phyloP scores from a whole-genome alignment of 2,797 vertebrate genomes.

The Denticeps clupeoides region DNA sequence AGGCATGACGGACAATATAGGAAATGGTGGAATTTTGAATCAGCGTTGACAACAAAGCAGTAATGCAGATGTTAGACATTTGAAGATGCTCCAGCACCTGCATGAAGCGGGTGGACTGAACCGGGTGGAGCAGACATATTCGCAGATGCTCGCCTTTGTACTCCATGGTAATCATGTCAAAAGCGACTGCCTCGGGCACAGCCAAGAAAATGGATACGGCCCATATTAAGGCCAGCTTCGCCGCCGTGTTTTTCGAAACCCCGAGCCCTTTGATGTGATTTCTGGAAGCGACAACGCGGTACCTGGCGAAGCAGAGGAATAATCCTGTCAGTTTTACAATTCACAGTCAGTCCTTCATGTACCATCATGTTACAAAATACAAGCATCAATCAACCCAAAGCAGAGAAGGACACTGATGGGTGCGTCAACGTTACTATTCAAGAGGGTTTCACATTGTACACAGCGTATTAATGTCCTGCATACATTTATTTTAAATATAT shows the following conservation, averaged over 20 bases:
- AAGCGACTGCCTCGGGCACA: constrained; percentile 82
- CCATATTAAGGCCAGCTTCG: constrained; percentile 86
- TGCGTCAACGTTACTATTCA: no score
- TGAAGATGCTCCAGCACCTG: constrained; percentile 57
- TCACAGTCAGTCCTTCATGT: no score
- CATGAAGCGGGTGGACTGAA: constrained; percentile 75
- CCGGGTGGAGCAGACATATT: constrained; percentile 76
- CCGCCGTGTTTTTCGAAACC: constrained; percentile 71
- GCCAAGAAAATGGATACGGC: constrained; percentile 73
- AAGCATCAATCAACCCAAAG: no score
- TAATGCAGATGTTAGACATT: constrained; percentile 11
- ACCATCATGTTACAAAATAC: no score
- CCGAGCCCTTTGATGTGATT: constrained; percentile 78
- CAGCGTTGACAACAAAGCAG: background rate
- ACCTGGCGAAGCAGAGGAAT: constrained; percentile 60
- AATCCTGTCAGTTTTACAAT: constrained; percentile 28
- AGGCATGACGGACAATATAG: background rate
- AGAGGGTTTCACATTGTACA: no score
- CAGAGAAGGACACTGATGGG: no score
- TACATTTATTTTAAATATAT: background rate
- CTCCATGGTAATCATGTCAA: constrained; percentile 74
- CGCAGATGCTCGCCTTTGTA: constrained; percentile 70
- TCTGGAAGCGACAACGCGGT: constrained; percentile 80
- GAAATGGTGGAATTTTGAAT: background rate
- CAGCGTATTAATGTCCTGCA: no score